These are phyloP conservation scores for Fulica atra DNA, from an alignment of 2,113 vertebrate species.

Conservation along the genomic window DNA sequence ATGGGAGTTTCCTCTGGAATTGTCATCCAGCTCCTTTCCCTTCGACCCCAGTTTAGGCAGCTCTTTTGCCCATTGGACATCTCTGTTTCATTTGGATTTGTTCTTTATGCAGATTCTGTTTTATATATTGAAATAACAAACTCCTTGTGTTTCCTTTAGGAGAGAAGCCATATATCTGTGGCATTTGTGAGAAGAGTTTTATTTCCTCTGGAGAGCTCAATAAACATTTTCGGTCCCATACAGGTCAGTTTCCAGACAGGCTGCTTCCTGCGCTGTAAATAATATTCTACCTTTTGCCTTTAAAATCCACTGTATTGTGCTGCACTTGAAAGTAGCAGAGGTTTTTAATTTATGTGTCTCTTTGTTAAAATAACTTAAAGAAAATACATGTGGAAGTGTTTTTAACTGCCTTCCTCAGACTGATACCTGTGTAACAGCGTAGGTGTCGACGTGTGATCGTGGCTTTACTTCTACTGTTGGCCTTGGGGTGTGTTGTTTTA, in stretches of 20 bases:
- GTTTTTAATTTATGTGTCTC: not conserved
- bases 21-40: not conserved
- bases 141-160: slow-evolving; percentile 75
- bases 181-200: slow-evolving; percentile 90
- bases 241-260: slow-evolving; percentile 83
- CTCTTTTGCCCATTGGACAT: fast-evolving
- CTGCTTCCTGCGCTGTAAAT: slow-evolving; percentile 48
- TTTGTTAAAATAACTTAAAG: not conserved
- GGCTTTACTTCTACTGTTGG: not conserved
- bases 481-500: not conserved
- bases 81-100: not conserved
- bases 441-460: not conserved
- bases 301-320: slow-evolving; percentile 15
- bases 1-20: not conserved
- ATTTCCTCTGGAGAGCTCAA: slow-evolving; percentile 94
- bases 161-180: slow-evolving; percentile 89
- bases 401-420: not conserved
- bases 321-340: not conserved
- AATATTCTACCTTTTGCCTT: slow-evolving; percentile 48
- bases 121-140: not conserved
- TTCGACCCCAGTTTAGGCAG: not conserved
- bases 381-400: not conserved
- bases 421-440: fast-evolving
- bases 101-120: not conserved
- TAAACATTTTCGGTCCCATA: slow-evolving; percentile 94